These are phyloP conservation scores for Phyllotreta striolata DNA, from an alignment of 2,888 invertebrate species.

Conservation along the genomic window DNA sequence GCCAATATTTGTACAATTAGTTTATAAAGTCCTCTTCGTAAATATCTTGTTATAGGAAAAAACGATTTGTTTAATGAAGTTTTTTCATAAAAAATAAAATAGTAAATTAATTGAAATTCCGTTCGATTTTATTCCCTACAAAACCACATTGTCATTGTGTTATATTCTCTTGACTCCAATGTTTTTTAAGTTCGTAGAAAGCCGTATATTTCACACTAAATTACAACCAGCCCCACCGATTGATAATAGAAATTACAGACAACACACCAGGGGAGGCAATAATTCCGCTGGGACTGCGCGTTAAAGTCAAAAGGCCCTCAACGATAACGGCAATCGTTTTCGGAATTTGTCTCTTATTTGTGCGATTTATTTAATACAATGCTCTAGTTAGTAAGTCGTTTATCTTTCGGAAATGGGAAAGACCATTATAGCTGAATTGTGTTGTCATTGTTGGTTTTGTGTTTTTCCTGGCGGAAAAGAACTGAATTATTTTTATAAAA, in stretches of 20 bases:
- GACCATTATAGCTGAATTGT: slow-evolving; percentile 42
- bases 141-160: too few relatives aligned
- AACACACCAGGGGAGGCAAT: slow-evolving; percentile 33
- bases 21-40: too few relatives aligned
- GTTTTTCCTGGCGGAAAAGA: slow-evolving; percentile 10
- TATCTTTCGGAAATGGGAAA: slow-evolving; percentile 47
- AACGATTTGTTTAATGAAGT: too few relatives aligned
- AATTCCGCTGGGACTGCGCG: slow-evolving; percentile 35
- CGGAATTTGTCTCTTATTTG: slow-evolving; percentile 32
- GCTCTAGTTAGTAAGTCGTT: slow-evolving; percentile 52
- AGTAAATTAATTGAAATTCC: too few relatives aligned
- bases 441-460: slow-evolving; percentile 36
- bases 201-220: neutral
- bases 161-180: neutral
- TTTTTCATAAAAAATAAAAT: too few relatives aligned
- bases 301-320: slow-evolving; percentile 46
- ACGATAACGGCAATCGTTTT: slow-evolving; percentile 31
- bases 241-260: slow-evolving; percentile 41
- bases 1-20: too few relatives aligned
- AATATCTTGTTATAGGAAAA: too few relatives aligned
- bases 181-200: neutral
- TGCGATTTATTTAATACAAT: slow-evolving; percentile 44
- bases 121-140: too few relatives aligned
- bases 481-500: slow-evolving; percentile 7
- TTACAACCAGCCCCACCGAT: slow-evolving; percentile 11